Percentiles rank a stretch among this genome's conserved stretches.
phyloP scores from a whole-genome alignment of 2,888 invertebrate genomes.

The Acanthosoma haemorrhoidale region DNA sequence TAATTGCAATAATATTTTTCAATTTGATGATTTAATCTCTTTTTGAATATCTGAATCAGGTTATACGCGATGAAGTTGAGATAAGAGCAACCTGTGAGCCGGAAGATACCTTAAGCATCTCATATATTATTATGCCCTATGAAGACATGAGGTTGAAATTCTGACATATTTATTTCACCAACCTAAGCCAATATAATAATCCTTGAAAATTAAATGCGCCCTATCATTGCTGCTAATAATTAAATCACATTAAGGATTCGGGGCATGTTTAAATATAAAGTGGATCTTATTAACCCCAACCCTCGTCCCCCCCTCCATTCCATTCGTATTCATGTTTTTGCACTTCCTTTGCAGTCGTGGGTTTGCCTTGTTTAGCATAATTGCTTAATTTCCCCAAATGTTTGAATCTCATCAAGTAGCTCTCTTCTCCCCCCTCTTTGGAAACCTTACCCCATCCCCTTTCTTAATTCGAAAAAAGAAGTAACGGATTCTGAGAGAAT shows the following conservation, averaged over 20 bases:
- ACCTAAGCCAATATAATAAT: too few relatives aligned
- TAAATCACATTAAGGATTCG: neutral
- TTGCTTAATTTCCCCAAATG: slow-evolving; percentile 29
- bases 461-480: slow-evolving; percentile 1
- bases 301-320: neutral
- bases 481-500: slow-evolving; percentile 3
- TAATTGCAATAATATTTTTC: too few relatives aligned
- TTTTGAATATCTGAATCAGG: too few relatives aligned
- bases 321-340: slow-evolving; percentile 19
- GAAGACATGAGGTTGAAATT: too few relatives aligned
- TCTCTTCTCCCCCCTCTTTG: neutral
- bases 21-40: too few relatives aligned
- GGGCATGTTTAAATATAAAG: slow-evolving; percentile 12
- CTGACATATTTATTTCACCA: too few relatives aligned
- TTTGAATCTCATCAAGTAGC: slow-evolving; percentile 23
- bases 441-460: neutral
- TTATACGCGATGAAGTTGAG: too few relatives aligned
- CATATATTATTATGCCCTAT: too few relatives aligned
- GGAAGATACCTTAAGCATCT: too few relatives aligned
- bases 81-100: too few relatives aligned
- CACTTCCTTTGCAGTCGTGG: neutral
- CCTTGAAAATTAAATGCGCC: neutral
- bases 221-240: neutral
- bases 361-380: slow-evolving; percentile 22
- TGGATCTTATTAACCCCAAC: neutral